Conservation (phyloP, 2,797 vertebrate genomes). For the Bovichtus diacanthus region DNA sequence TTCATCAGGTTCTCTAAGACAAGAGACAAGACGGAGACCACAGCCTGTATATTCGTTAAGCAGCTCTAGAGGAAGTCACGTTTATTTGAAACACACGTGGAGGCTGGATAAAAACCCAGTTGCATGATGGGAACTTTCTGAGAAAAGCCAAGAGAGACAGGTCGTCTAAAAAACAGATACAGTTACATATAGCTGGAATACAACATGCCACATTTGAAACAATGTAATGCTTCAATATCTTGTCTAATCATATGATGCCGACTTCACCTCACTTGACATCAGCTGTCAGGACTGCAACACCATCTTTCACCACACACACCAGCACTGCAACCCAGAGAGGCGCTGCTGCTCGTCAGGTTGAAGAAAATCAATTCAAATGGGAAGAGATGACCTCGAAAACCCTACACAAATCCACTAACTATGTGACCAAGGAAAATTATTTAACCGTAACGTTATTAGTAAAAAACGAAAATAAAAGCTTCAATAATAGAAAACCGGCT, state of each 20-base stretch:
- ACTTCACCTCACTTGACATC: neutral
- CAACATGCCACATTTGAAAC: neutral
- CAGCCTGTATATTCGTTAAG: neutral
- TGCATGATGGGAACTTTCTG: neutral
- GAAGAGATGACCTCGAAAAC: neutral
- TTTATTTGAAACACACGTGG: too few relatives aligned
- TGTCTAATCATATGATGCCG: neutral
- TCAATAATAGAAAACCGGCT: neutral
- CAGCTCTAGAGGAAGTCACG: neutral
- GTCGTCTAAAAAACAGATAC: neutral
- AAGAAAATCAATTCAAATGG: slow-evolving; percentile 12
- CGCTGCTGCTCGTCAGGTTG: slow-evolving; percentile 47
- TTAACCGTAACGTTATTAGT: neutral
- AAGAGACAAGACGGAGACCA: slow-evolving; percentile 8
- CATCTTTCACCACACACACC: slow-evolving; percentile 2
- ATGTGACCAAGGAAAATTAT: accelerated
- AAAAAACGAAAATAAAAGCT: neutral
- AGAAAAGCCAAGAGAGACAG: neutral
- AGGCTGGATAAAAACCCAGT: neutral
- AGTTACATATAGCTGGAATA: neutral
- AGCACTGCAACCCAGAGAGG: neutral
- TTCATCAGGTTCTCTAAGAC: slow-evolving; percentile 21
- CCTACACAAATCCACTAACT: neutral
- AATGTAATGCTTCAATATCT: neutral
- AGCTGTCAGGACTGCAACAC: neutral